Conservation (phyloP, 1,140 invertebrate species). For the Drosophila burlai region DNA sequence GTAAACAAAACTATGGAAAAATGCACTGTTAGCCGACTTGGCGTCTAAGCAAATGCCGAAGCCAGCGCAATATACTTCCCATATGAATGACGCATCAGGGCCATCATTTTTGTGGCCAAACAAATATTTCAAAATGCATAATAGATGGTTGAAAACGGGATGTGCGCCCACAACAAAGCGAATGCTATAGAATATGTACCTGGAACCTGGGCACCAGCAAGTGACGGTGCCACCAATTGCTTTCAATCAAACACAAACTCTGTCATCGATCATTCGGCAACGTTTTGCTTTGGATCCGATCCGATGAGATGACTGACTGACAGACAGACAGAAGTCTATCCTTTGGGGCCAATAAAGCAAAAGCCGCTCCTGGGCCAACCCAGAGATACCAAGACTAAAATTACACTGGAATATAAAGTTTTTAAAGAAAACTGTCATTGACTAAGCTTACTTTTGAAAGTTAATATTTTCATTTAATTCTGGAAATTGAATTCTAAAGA, state of each 20-base stretch:
- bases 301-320: constrained; percentile 51
- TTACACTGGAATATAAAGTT: constrained; percentile 6
- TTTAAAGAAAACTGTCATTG: too few species aligned
- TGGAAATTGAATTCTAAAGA: background rate
- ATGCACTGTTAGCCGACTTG: constrained; percentile 50
- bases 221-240: constrained; percentile 83
- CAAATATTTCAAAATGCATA: constrained; percentile 10
- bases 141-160: constrained; percentile 1
- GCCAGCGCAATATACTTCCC: constrained; percentile 61
- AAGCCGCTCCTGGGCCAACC: constrained; percentile 63
- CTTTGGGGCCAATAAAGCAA: constrained; percentile 78
- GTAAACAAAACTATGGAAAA: constrained; percentile 54
- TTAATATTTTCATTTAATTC: background rate
- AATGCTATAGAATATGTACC: background rate
- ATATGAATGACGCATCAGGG: constrained; percentile 58
- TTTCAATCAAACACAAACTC: constrained; percentile 83
- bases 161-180: constrained; percentile 59
- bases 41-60: constrained; percentile 30
- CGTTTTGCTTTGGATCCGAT: constrained; percentile 33
- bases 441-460: background rate
- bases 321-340: constrained; percentile 55
- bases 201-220: constrained; percentile 47
- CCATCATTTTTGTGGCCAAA: constrained; percentile 59
- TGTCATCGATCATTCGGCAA: constrained; percentile 79
- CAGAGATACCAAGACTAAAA: background rate